These are phyloP conservation scores for Columba livia DNA, from an alignment of 2,113 vertebrate species.

Conservation along the genomic window DNA sequence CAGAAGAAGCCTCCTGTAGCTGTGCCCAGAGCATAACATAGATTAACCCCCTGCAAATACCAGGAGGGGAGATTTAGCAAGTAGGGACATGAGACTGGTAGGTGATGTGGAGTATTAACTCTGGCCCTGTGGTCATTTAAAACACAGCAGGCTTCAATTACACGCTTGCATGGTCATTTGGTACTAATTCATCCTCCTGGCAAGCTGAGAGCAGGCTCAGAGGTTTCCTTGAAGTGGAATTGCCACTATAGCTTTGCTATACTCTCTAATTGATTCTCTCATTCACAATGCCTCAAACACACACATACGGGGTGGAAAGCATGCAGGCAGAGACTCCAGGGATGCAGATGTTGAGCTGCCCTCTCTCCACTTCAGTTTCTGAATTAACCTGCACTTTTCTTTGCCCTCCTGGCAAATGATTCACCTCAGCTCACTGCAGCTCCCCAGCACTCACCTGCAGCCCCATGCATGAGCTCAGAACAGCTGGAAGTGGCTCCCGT, in stretches of 20 bases:
- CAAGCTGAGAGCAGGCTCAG: background rate
- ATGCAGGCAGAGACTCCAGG: background rate
- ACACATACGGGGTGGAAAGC: background rate
- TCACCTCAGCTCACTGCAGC: background rate
- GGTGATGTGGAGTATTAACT: background rate
- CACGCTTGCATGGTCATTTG: rapidly evolving
- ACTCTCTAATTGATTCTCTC: background rate
- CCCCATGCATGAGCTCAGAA: background rate
- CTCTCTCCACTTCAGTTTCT: background rate
- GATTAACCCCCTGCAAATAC: background rate
- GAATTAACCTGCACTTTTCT: background rate
- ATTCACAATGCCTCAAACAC: background rate
- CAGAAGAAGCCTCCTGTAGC: background rate
- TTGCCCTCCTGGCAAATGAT: background rate
- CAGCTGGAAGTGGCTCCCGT: background rate
- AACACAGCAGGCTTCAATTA: background rate
- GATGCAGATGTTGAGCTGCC: background rate
- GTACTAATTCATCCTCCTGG: background rate
- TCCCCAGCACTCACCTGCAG: background rate
- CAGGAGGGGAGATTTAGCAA: background rate
- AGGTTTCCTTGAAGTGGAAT: background rate
- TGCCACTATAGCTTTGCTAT: background rate
- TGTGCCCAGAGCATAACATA: background rate
- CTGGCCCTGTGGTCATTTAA: background rate
- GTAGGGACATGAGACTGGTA: background rate